Conservation (phyloP, 2,888 invertebrate species). For the Drosophila pseudotalamancana region DNA sequence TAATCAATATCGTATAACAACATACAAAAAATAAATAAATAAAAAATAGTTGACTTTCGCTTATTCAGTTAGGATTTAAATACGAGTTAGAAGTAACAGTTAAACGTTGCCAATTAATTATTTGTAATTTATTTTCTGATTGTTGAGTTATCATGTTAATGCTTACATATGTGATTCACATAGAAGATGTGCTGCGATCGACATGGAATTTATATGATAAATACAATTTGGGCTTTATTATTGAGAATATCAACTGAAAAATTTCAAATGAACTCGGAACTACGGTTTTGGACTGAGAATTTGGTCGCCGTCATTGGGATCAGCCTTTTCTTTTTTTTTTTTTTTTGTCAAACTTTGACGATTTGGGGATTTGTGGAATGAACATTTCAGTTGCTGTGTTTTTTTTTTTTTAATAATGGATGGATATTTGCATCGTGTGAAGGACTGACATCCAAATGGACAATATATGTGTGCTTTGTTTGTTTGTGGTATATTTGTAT, state of each 20-base stretch:
- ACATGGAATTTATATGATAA: constrained; percentile 3
- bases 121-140: constrained; percentile 3
- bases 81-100: too few species aligned
- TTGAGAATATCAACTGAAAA: background rate
- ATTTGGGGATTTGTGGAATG: background rate
- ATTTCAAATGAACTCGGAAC: constrained; percentile 8
- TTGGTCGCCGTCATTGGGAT: constrained; percentile 20
- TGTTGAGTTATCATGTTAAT: background rate
- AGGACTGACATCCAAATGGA: constrained; percentile 1
- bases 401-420: background rate
- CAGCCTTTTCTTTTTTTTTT: too few species aligned
- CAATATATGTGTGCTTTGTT: background rate
- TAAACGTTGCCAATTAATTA: background rate
- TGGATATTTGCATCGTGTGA: background rate
- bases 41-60: too few species aligned
- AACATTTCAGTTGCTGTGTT: constrained; percentile 1
- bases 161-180: background rate
- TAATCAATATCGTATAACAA: too few species aligned
- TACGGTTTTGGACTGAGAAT: constrained; percentile 28
- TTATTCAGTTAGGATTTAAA: too few species aligned
- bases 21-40: too few species aligned
- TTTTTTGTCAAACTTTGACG: background rate
- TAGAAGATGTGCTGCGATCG: background rate
- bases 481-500: background rate
- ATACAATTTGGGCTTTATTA: constrained; percentile 17